Percentiles rank a stretch among this genome's conserved stretches.
Evolutionary conservation across 2,113 vertebrate genomes (phyloP).

Genomic region (Oreocharis arfaki): DNA sequence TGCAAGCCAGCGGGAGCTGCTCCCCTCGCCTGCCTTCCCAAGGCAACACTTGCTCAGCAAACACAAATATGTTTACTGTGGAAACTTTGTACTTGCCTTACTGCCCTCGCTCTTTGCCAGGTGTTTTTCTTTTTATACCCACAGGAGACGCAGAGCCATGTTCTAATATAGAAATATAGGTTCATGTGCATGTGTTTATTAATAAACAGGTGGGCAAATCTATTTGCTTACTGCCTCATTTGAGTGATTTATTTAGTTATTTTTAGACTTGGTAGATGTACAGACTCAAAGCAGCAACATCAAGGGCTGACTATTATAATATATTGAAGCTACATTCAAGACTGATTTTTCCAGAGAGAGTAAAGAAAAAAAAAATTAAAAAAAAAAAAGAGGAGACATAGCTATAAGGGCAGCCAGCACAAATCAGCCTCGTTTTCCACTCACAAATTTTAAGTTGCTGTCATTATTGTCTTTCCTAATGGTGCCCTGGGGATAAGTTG

Average conservation of each 20-base stretch:
- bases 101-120: conserved; percentile 24
- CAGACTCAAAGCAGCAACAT: neutral
- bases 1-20: neutral
- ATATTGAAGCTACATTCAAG: neutral
- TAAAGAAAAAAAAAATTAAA: neutral
- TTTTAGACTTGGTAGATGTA: conserved; percentile 42
- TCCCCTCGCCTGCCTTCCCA: neutral
- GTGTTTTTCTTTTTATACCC: conserved; percentile 61
- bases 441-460: neutral
- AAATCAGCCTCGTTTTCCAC: neutral
- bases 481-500: neutral
- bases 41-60: conserved; percentile 59
- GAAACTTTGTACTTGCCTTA: conserved; percentile 56
- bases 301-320: neutral
- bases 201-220: conserved; percentile 26
- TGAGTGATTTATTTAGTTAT: conserved; percentile 55
- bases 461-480: neutral
- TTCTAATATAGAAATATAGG: conserved; percentile 51
- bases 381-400: rapidly evolving
- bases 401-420: neutral
- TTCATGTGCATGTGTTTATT: conserved; percentile 9
- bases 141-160: neutral
- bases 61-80: conserved; percentile 61
- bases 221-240: conserved; percentile 12
- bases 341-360: neutral